Conservation (phyloP, 2,888 invertebrate species). For the Embidobia sp. region DNA sequence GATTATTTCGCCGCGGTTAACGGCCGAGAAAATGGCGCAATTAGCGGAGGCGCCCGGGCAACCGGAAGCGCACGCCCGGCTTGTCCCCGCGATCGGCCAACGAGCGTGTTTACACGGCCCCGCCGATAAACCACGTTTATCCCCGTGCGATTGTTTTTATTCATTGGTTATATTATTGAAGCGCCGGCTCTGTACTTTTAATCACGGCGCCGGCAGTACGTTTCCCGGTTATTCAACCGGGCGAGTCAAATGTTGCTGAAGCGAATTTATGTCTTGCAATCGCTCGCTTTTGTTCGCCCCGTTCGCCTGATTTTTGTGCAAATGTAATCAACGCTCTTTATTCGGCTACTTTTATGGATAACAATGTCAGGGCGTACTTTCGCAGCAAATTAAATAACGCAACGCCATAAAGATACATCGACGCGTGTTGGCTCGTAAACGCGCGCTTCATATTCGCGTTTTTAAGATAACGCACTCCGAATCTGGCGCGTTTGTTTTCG, state of each 20-base stretch:
- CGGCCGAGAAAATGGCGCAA: conserved; percentile 52
- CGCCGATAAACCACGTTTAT: conserved; percentile 10
- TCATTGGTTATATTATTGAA: conserved; percentile 6
- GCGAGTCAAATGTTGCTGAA: background rate
- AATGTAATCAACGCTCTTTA: no score
- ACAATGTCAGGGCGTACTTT: no score
- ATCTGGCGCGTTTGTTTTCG: no score
- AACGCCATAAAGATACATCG: no score
- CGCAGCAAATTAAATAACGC: no score
- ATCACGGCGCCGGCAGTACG: background rate
- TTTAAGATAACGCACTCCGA: no score
- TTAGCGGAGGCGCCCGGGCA: conserved; percentile 42
- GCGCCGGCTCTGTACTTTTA: conserved; percentile 9
- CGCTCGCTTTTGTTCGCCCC: no score
- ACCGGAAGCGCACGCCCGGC: conserved; percentile 33
- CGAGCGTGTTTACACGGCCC: conserved; percentile 41
- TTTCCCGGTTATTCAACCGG: conserved; percentile 1
- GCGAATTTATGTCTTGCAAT: background rate
- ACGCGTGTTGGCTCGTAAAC: no score
- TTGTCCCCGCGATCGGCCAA: conserved; percentile 43
- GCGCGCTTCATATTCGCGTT: no score
- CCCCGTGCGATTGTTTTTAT: background rate
- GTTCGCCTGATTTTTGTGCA: background rate
- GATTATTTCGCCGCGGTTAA: conserved; percentile 16
- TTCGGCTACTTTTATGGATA: no score